These are phyloP conservation scores for Lipophrys pholis DNA, from an alignment of 2,113 vertebrate genomes.

Conservation along the genomic window DNA sequence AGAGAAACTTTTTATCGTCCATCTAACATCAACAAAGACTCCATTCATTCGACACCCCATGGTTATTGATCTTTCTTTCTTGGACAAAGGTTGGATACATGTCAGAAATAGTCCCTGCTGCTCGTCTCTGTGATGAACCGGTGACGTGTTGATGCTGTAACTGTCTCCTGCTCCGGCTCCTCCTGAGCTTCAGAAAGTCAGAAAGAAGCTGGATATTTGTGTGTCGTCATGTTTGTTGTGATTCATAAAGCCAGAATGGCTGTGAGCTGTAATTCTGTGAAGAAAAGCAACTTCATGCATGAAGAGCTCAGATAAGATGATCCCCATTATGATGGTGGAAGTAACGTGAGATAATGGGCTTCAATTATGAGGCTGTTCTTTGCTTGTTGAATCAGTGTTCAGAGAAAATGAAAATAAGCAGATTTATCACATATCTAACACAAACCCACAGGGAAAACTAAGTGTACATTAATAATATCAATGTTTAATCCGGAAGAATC, in stretches of 20 bases:
- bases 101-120: too few relatives aligned
- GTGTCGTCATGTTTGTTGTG: not conserved
- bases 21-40: not conserved
- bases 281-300: not conserved
- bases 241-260: not conserved
- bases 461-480: slow-evolving; percentile 39
- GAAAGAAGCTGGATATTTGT: not conserved
- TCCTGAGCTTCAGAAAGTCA: too few relatives aligned
- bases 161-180: too few relatives aligned
- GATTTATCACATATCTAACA: slow-evolving; percentile 28
- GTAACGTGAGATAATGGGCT: slow-evolving; percentile 33
- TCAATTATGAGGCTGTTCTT: slow-evolving; percentile 18
- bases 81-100: too few relatives aligned
- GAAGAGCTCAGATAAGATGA: slow-evolving; percentile 36
- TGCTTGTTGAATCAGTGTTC: slow-evolving; percentile 16
- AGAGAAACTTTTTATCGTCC: not conserved
- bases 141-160: too few relatives aligned
- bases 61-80: too few relatives aligned
- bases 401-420: slow-evolving; percentile 6
- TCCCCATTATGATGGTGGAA: slow-evolving; percentile 19
- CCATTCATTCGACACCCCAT: too few relatives aligned
- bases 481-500: slow-evolving; percentile 47
- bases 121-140: too few relatives aligned
- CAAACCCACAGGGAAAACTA: slow-evolving; percentile 29
- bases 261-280: not conserved